Base-by-base conservation (phyloP, 2,797 vertebrate genomes). In the Macropodus opercularis region DNA sequence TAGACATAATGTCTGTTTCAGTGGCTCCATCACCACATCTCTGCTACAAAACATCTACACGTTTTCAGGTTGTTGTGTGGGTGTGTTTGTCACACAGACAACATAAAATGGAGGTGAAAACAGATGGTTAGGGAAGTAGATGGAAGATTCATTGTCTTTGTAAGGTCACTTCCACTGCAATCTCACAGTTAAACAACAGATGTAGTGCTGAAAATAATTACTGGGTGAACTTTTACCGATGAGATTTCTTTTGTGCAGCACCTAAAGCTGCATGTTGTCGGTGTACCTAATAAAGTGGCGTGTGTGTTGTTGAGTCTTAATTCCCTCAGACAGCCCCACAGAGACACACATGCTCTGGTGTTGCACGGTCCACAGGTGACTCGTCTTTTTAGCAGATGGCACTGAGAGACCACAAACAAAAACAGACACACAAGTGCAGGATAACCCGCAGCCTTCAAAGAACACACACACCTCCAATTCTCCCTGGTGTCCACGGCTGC, bases 381-480 rank as follows among this genome's bases (percentile, higher is more conserved):
- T 81, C 69, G 74, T 77, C 79, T 69, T 72, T n/a, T 77, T 65
- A 84, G 47, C 85, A 87, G 77, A 81, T 84, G 79, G 81, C 61
- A 39, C 7, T 48, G 59, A 67, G 56, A 68, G 44, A 67, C 41
- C 47, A 51, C 64, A 69, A 54, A 75, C 64, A 77, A 36, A 49
- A 47, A 40, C 48, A 67, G 8, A 23, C 17, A 46, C 39, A 70
- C 64, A 64, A 13, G 58, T 10, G 58, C 26, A 24, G n/a, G n/a
- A n/a, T n/a, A n/a, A n/a, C n/a, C n/a, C n/a, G n/a, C n/a, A n/a
- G n/a, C n/a, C n/a, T 63, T 54, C 69, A 19, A 52, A 47, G 65
- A 55, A 57, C 40, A 27, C 21, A 48, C 35, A 49, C 46, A 77
- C 66, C 54, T 32, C 40, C 46, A 58, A 47, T 70, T 49, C 40